Evolutionary conservation across 1,140 invertebrate species (phyloP).

Genomic region (Papilio polyxenes): DNA sequence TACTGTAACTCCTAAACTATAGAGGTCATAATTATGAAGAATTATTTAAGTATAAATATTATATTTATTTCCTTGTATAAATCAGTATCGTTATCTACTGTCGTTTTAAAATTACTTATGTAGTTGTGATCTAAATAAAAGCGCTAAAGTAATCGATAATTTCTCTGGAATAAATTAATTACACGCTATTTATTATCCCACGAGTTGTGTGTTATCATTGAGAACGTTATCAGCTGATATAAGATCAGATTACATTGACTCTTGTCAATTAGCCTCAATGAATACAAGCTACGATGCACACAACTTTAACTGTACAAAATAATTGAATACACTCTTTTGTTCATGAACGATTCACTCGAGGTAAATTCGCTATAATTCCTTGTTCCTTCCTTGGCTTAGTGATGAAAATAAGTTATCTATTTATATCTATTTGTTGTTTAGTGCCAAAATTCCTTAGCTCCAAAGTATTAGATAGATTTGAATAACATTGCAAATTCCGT

Average conservation of each 20-base stretch:
- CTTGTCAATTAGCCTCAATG: slow-evolving; percentile 26
- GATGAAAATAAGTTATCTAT: background rate
- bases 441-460: background rate
- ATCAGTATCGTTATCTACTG: no score
- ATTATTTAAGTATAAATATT: no score
- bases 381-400: background rate
- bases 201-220: background rate
- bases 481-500: no score
- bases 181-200: slow-evolving; percentile 3
- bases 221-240: slow-evolving; percentile 23
- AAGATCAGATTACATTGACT: slow-evolving; percentile 20
- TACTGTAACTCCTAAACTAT: no score
- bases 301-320: slow-evolving; percentile 11
- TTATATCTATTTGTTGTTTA: background rate
- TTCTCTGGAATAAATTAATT: background rate
- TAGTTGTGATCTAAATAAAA: background rate
- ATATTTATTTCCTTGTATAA: no score
- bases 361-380: background rate
- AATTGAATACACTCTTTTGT: slow-evolving; percentile 1
- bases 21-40: no score
- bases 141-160: background rate
- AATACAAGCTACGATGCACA: background rate
- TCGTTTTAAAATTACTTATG: no score
- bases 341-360: background rate
- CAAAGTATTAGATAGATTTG: no score